These are phyloP conservation scores for Gallinago paraguaiae DNA, from an alignment of 2,113 vertebrate species.

Conservation along the genomic window DNA sequence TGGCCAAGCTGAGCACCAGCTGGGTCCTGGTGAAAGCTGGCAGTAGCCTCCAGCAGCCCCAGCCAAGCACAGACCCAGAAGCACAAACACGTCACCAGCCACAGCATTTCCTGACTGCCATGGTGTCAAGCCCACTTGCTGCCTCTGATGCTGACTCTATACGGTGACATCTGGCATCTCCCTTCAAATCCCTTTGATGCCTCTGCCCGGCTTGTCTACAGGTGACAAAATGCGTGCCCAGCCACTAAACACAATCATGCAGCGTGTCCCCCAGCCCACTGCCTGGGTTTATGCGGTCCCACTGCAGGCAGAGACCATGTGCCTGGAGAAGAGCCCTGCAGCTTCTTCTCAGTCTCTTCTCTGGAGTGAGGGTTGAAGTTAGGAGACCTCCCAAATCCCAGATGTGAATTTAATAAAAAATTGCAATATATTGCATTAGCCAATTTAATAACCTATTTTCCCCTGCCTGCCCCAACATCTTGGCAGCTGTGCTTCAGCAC, in stretches of 20 bases:
- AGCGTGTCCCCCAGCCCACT: fast-evolving
- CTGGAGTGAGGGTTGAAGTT: not conserved
- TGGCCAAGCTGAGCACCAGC: conserved; percentile 3
- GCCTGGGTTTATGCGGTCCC: fast-evolving
- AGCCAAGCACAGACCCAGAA: not conserved
- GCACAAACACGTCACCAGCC: conserved; percentile 26
- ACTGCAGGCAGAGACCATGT: fast-evolving
- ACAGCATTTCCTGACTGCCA: conserved; percentile 10
- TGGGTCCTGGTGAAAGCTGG: conserved; percentile 35
- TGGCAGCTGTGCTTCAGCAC: fast-evolving
- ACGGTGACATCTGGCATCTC: not conserved
- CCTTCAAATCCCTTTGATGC: not conserved
- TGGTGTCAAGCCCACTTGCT: not conserved
- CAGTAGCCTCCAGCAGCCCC: not conserved
- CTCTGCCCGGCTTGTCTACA: no score
- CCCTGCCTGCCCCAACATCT: no score
- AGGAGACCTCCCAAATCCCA: not conserved
- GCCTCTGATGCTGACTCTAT: not conserved
- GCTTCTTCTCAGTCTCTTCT: not conserved
- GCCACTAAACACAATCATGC: not conserved
- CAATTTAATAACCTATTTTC: not conserved
- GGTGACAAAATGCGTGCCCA: not conserved
- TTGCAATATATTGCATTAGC: not conserved
- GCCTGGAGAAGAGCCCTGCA: not conserved
- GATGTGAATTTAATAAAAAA: not conserved